Evolutionary conservation across 1,140 invertebrate genomes (phyloP).

Genomic region (Aethina tumida): DNA sequence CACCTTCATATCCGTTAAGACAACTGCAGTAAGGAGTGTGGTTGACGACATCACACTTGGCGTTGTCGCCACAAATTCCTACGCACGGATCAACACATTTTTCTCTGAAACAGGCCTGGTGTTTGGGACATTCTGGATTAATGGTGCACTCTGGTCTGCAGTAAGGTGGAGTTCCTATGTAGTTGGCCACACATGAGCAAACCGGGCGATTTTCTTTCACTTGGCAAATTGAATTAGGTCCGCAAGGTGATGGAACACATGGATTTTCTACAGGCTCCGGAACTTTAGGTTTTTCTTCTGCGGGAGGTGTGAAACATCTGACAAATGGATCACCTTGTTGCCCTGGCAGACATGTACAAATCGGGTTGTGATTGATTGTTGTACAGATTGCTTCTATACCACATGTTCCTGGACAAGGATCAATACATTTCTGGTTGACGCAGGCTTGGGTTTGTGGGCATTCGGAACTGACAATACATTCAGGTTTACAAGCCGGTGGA

Average conservation of each 20-base stretch:
- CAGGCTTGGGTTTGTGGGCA: constrained; percentile 67
- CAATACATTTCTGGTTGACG: constrained; percentile 64
- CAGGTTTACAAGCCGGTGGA: constrained; percentile 68
- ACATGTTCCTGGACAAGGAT: constrained; percentile 71
- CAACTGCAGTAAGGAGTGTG: constrained; percentile 76
- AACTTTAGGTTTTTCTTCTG: constrained; percentile 36
- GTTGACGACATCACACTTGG: constrained; percentile 68
- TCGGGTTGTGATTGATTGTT: constrained; percentile 72
- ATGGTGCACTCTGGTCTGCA: constrained; percentile 67
- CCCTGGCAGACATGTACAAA: constrained; percentile 65
- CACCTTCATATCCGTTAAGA: constrained; percentile 61
- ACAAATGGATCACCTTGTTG: constrained; percentile 72
- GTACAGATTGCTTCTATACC: constrained; percentile 62
- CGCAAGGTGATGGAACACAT: constrained; percentile 72
- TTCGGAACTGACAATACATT: constrained; percentile 71
- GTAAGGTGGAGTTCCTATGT: constrained; percentile 60
- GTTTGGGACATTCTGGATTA: constrained; percentile 61
- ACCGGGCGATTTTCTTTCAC: constrained; percentile 65
- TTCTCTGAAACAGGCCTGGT: constrained; percentile 69
- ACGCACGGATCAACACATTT: constrained; percentile 70
- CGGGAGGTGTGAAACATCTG: constrained; percentile 48
- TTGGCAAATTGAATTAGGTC: constrained; percentile 76
- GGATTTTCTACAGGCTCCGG: constrained; percentile 49
- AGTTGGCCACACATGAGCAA: constrained; percentile 67
- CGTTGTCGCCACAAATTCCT: constrained; percentile 65